Conservation (phyloP, 1,140 invertebrate species). For the Heliconius hermathena region DNA sequence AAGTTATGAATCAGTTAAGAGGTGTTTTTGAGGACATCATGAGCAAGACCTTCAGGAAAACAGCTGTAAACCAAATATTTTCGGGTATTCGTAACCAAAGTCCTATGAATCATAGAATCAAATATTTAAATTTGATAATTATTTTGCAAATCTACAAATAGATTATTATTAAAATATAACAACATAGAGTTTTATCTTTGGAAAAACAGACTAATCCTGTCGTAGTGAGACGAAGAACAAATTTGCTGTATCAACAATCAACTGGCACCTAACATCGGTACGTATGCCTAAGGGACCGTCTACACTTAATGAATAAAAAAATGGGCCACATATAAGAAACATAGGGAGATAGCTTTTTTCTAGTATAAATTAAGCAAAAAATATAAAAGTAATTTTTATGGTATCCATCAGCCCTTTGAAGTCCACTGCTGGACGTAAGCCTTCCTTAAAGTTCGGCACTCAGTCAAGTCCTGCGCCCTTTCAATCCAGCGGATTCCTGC, state of each 20-base stretch:
- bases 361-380: too few species aligned
- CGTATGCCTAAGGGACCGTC: conserved; percentile 54
- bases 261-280: conserved; percentile 70
- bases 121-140: conserved; percentile 35
- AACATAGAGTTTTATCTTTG: conserved; percentile 76
- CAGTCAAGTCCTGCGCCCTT: too few species aligned
- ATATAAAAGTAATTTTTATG: too few species aligned
- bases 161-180: conserved; percentile 69
- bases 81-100: conserved; percentile 3
- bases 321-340: neutral
- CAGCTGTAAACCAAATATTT: conserved; percentile 14
- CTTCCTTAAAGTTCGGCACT: too few species aligned
- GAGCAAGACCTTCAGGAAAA: neutral
- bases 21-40: neutral
- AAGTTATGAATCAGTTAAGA: neutral
- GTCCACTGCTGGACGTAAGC: too few species aligned
- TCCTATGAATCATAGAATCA: conserved; percentile 32
- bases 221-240: conserved; percentile 71
- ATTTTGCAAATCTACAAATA: conserved; percentile 54
- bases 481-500: too few species aligned
- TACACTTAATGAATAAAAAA: conserved; percentile 26
- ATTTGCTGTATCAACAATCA: conserved; percentile 78
- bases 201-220: conserved; percentile 76
- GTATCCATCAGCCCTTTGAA: too few species aligned
- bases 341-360: too few species aligned